A percentile compares a stretch with the other conserved stretches of the same genome.
Conservation (phyloP, 2,113 vertebrate species). For the Oreochromis niloticus region DNA sequence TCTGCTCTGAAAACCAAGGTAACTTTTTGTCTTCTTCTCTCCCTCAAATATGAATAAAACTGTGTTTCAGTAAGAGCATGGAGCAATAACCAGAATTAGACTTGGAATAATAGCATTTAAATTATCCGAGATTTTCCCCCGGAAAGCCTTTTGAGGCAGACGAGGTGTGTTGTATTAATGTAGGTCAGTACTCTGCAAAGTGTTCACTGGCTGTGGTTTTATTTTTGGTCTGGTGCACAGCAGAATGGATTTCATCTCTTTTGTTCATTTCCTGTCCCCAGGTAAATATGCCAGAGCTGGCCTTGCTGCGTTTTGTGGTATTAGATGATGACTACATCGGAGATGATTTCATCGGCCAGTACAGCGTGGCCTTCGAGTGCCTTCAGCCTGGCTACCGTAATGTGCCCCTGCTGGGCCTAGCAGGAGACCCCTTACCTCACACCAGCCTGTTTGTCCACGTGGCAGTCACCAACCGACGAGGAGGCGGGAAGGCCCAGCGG, state of each 20-base stretch:
- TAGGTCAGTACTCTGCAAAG: background rate
- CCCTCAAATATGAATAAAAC: background rate
- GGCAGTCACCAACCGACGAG: constrained; percentile 89
- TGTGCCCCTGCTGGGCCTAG: constrained; percentile 85
- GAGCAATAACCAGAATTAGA: background rate
- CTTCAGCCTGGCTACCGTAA: constrained; percentile 92
- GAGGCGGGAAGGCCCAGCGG: constrained; percentile 91
- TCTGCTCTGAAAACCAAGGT: background rate
- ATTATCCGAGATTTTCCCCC: background rate
- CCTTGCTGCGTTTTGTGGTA: constrained; percentile 92
- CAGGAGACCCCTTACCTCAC: constrained; percentile 87
- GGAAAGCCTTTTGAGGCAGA: background rate
- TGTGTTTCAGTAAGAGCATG: background rate
- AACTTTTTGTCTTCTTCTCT: background rate
- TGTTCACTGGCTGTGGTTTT: background rate
- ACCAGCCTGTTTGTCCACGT: constrained; percentile 92
- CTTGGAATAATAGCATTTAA: background rate
- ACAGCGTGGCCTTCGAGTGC: constrained; percentile 90
- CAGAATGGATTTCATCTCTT: background rate
- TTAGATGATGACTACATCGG: constrained; percentile 97
- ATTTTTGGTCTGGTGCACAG: background rate
- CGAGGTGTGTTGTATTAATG: background rate
- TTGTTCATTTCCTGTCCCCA: constrained; percentile 1
- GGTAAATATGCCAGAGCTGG: constrained; percentile 93
- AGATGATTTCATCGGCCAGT: constrained; percentile 97